phyloP scores from a whole-genome alignment of 2,797 vertebrate species.

The Enteromius anoplus region DNA sequence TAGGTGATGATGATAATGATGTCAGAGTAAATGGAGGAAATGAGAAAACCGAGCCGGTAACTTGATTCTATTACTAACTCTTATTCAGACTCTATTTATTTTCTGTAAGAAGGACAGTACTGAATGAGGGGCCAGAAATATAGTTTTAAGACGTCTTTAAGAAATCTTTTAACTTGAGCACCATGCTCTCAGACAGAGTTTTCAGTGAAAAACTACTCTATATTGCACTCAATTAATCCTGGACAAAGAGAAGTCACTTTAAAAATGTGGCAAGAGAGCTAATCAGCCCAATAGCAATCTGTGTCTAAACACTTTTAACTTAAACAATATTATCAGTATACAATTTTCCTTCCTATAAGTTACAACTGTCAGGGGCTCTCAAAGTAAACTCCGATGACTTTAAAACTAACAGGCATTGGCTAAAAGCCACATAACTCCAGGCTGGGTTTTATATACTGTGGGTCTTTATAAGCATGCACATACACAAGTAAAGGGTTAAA shows the following conservation, averaged over 20 bases:
- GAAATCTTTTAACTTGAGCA: neutral
- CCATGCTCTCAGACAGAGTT: neutral
- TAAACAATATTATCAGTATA: neutral
- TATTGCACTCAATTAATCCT: neutral
- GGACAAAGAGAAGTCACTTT: neutral
- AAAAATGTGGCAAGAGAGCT: neutral
- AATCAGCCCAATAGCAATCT: neutral
- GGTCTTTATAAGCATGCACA: neutral
- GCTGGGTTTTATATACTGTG: neutral
- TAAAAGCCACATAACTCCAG: neutral
- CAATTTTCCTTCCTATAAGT: neutral
- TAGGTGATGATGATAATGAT: neutral
- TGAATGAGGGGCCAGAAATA: neutral
- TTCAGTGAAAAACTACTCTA: neutral
- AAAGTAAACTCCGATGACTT: neutral
- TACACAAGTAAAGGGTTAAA: conserved; percentile 46
- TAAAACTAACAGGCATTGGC: neutral
- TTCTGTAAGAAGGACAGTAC: neutral
- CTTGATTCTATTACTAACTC: neutral
- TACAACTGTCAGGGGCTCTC: neutral
- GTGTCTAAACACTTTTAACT: neutral
- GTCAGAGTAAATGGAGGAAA: neutral
- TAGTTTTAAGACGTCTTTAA: neutral
- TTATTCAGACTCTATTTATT: neutral
- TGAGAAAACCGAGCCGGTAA: neutral